Conservation (phyloP, 2,113 vertebrate species). For the pig (Sus scrofa) region T2T-Sscrofa CM000813.6:127757501-127758000, state of each 20-base stretch:
- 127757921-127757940: not conserved
- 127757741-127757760: not conserved
- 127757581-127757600: not conserved
- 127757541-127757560: not conserved
- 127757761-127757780: not conserved
- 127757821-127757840: not conserved
- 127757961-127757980: not conserved
- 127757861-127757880: not conserved
- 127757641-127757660: not conserved
- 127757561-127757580: not conserved
- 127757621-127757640: not conserved
- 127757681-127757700: not conserved
- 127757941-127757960: not conserved
- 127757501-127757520: not conserved
- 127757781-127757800: not conserved
- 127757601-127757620: not conserved
- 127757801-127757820: not conserved
- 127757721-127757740: not conserved
- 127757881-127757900: not conserved
- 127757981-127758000: not conserved
- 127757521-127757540: not conserved
- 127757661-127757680: not conserved
- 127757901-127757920: not conserved
- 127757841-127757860: not conserved
- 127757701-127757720: not conserved